These are phyloP conservation scores for Isoperla grammatica DNA, from an alignment of 2,888 invertebrate genomes.

Conservation along the genomic window DNA sequence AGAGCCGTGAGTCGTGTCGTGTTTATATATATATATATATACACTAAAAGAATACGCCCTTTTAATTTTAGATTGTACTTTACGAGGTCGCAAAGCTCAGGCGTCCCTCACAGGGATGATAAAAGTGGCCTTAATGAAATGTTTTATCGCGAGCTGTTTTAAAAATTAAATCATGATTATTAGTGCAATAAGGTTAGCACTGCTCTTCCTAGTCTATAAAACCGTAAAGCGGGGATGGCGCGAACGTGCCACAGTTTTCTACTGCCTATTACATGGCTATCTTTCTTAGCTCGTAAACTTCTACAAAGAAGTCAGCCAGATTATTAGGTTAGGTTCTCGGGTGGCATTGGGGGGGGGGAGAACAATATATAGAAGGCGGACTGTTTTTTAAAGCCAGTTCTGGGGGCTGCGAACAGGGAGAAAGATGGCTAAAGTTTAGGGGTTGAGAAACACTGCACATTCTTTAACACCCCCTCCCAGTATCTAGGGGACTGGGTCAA, in stretches of 20 bases:
- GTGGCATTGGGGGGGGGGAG: neutral
- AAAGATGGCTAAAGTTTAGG: slow-evolving; percentile 18
- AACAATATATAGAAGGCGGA: slow-evolving; percentile 10
- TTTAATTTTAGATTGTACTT: too few species aligned
- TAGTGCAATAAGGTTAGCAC: slow-evolving; percentile 5
- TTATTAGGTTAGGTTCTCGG: slow-evolving; percentile 19
- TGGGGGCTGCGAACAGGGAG: neutral
- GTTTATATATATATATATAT: too few species aligned
- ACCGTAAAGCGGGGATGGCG: neutral
- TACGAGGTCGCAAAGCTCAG: too few species aligned
- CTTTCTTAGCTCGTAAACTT: slow-evolving; percentile 16
- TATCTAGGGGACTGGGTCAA: slow-evolving; percentile 18
- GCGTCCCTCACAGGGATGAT: too few species aligned
- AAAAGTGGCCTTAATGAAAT: slow-evolving; percentile 10
- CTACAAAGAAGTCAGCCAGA: slow-evolving; percentile 13
- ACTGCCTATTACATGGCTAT: slow-evolving; percentile 14
- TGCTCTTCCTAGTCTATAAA: neutral
- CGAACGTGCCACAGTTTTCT: slow-evolving; percentile 14
- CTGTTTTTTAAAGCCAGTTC: slow-evolving; percentile 16
- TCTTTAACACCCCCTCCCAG: slow-evolving; percentile 13
- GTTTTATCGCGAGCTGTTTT: slow-evolving; percentile 1
- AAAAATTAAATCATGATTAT: slow-evolving; percentile 17
- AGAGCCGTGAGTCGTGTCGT: too few species aligned
- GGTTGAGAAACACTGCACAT: slow-evolving; percentile 16
- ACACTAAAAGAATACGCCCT: too few species aligned